Evolutionary conservation across 2,113 vertebrate species (phyloP), one percentile per base, ranked within the genome.

Genomic region (Chrysemys picta): DNA sequence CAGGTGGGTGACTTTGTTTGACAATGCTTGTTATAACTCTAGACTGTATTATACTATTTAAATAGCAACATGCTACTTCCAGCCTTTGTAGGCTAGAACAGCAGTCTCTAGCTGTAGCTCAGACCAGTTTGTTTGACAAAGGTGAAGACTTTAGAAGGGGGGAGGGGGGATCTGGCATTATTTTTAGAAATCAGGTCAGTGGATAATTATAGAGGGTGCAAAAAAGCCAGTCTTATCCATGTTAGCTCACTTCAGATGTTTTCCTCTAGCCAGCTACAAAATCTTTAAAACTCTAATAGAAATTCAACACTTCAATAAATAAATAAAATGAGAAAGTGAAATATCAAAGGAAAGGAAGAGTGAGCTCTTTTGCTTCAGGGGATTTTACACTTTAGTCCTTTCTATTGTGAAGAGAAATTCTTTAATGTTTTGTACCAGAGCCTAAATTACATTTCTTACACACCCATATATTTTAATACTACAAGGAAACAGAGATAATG

Each of bases 161-260:
- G 52, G 53, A n/a, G 8, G 16, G 86, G 10, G 86, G 95, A 80
- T 83, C 80, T 88, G 92, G 21, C 1, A 96, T 91, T 97, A 93
- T 84, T 90, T 93, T 96, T 92, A 93, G 82, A 93, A 95, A 97
- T 92, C 90, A 96, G 86, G 91, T 97, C 97, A 96, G 27, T 78
- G 53, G 24, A 91, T 88, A 94, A 93, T 89, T 84, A 89, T 27
- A 42, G n/a, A 24, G n/a, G 31, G 84, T 59, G 65, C n/a, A 19
- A 35, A 96, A 84, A 84, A 93, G 7, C 5, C 11, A 82, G 82
- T 50, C 62, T 94, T 27, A 94, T 93, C 76, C 54, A 11, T 50
- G 24, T 56, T 89, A 94, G 50, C 87, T 97, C 81, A 79, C 72
- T 94, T 95, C 84, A 92, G 27, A 91, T 47, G 7, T 94, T 97